Base-by-base conservation (phyloP, 92 coral and sea anemone species). In the Actinostola sp. region DNA sequence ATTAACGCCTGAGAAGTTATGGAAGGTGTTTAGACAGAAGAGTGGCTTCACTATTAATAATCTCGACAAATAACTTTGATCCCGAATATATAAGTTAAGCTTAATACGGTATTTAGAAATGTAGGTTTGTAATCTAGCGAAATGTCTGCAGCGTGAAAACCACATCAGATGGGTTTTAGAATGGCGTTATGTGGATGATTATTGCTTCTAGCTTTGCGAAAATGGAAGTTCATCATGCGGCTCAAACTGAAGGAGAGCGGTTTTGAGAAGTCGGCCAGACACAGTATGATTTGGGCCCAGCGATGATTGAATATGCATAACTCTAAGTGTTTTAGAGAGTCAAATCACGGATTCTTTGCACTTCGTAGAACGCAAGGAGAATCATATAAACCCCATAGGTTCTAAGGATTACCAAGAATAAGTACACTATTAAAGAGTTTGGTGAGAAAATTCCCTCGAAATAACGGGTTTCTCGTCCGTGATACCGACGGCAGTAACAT, bases 301-400 rank as follows among this genome's bases (percentile, higher is more conserved):
- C n/a, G 10, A 27, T 11, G 5, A 57, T 57, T 57, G 63, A 57
- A 57, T 57, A 57, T 57, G 63, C 63, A 57, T 57, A 30, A 57
- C 25, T 53, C 17, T 27, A 17, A 57, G 63, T 57, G 63, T 57
- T 57, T 57, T 57, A n/a, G 20, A 30, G 12, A 57, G 63, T 20
- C 63, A 30, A 57, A 57, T 57, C 63, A 57, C 63, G 63, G 39
- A 57, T 57, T 27, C 39, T 20, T 9, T 27, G 28, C 36, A 30
- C 39, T 8, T 27, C 29, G 2, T 57, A 9, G 13, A 57, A 57
- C 21, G 27, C n/a, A 5, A 27, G 14, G n/a, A 57, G 29, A 30
- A 57, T 30, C 7, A 29, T 29, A 57, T 19, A 57, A 57, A 57
- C 63, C 63, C 28, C 39, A 12, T 57, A 30, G 25, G 39, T 57